Evolutionary conservation across 2,888 invertebrate species (phyloP).

Genomic region (Raillietiella orientalis): DNA sequence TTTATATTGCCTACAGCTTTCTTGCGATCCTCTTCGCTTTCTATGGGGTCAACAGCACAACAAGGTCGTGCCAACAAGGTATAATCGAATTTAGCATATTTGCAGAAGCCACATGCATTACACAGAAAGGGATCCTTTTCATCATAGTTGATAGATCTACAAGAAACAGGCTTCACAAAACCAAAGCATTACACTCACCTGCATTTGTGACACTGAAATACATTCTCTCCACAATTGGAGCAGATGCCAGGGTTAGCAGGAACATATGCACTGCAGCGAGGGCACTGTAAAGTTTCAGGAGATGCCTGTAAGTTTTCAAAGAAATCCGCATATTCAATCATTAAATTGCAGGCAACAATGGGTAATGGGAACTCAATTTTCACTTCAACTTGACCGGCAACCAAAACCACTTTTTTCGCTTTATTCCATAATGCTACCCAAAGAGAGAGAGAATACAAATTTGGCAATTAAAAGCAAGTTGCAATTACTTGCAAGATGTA

Average conservation of each 20-base stretch:
- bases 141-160: slow-evolving; percentile 85
- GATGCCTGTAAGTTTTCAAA: slow-evolving; percentile 81
- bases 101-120: slow-evolving; percentile 95
- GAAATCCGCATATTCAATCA: slow-evolving; percentile 94
- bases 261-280: slow-evolving; percentile 80
- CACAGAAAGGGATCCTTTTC: slow-evolving; percentile 97
- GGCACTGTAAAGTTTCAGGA: slow-evolving; percentile 77
- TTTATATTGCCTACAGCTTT: slow-evolving; percentile 79
- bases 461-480: not conserved
- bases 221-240: slow-evolving; percentile 88
- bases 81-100: slow-evolving; percentile 95
- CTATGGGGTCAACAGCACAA: slow-evolving; percentile 88
- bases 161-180: slow-evolving; percentile 7
- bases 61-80: slow-evolving; percentile 63
- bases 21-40: slow-evolving; percentile 81
- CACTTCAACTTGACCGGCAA: slow-evolving; percentile 73
- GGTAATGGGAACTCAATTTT: slow-evolving; percentile 90
- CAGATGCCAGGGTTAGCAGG: slow-evolving; percentile 93
- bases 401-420: slow-evolving; percentile 62
- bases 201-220: slow-evolving; percentile 96
- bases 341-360: slow-evolving; percentile 85
- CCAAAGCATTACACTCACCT: slow-evolving; percentile 16
- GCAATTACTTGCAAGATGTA: too few species aligned
- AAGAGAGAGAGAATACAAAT: slow-evolving; percentile 3
- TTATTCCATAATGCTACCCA: slow-evolving; percentile 62